These are phyloP conservation scores for Wasmannia auropunctata DNA, from an alignment of 1,140 invertebrate species.

Conservation along the genomic window DNA sequence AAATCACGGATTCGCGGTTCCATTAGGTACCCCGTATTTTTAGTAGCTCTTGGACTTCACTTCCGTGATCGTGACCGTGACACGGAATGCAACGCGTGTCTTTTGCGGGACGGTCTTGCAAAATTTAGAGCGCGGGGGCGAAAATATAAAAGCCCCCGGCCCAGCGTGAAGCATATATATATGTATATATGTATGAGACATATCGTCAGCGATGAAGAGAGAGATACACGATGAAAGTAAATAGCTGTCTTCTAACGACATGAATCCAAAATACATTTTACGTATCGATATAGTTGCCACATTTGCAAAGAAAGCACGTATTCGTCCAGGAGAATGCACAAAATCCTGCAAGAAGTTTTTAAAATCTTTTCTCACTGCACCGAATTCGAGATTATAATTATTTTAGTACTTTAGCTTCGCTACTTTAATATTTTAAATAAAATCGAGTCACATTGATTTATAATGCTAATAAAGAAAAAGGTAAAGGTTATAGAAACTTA, in stretches of 20 bases:
- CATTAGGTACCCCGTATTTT: conserved; percentile 39
- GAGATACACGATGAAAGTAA: conserved; percentile 34
- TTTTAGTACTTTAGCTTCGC: not conserved
- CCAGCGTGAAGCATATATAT: not conserved
- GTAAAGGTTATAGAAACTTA: too few species aligned
- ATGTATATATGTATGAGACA: too few species aligned
- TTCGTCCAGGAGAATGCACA: not conserved
- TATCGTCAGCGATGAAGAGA: not conserved
- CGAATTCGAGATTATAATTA: not conserved
- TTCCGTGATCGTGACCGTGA: conserved; percentile 3
- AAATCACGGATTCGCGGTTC: conserved; percentile 8
- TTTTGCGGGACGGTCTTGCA: not conserved
- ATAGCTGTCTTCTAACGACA: conserved; percentile 41
- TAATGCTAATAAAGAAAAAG: not conserved
- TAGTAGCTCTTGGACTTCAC: conserved; percentile 26
- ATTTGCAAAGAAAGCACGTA: not conserved
- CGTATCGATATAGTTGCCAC: not conserved
- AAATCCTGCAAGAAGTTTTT: not conserved
- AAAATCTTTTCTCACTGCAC: not conserved
- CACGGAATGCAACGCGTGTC: not conserved
- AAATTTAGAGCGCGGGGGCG: not conserved
- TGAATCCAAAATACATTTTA: conserved; percentile 29
- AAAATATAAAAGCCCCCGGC: not conserved
- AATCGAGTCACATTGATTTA: not conserved
- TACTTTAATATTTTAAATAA: not conserved